phyloP scores from a whole-genome alignment of 2,888 invertebrate genomes.

The Synanthedon myopaeformis region DNA sequence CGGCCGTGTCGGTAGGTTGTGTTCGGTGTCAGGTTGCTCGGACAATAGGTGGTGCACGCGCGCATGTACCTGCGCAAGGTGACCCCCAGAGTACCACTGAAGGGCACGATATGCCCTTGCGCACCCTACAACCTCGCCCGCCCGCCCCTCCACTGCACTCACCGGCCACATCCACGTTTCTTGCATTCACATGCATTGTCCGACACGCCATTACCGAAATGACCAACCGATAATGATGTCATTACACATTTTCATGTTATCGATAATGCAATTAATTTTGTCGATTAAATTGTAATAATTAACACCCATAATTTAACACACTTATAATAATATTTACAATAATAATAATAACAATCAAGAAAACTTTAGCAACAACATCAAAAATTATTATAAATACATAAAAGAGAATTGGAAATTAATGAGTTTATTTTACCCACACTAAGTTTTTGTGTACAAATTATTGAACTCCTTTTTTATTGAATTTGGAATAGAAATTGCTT shows the following conservation, averaged over 20 bases:
- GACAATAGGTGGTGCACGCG: slow-evolving; percentile 54
- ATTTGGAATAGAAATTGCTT: too few species aligned
- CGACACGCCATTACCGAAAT: slow-evolving; percentile 57
- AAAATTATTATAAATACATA: too few species aligned
- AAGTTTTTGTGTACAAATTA: too few species aligned
- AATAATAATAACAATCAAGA: too few species aligned
- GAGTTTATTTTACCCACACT: too few species aligned
- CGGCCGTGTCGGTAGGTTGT: slow-evolving; percentile 9
- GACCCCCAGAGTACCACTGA: slow-evolving; percentile 39
- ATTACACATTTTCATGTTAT: background rate
- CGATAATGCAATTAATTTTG: background rate
- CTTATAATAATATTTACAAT: background rate
- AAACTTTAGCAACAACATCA: too few species aligned
- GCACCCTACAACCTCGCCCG: slow-evolving; percentile 31
- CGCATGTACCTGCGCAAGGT: slow-evolving; percentile 63
- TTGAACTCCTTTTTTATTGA: too few species aligned
- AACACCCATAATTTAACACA: too few species aligned
- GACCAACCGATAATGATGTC: slow-evolving; percentile 5
- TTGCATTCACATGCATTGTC: slow-evolving; percentile 47
- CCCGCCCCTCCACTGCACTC: slow-evolving; percentile 12
- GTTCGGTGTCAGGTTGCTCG: slow-evolving; percentile 51
- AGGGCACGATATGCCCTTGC: slow-evolving; percentile 61
- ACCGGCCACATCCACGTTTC: slow-evolving; percentile 10
- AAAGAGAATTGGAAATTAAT: too few species aligned
- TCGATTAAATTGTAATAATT: background rate